These are phyloP conservation scores for Chelonus formosanus DNA, from an alignment of 2,888 invertebrate species.

Conservation along the genomic window DNA sequence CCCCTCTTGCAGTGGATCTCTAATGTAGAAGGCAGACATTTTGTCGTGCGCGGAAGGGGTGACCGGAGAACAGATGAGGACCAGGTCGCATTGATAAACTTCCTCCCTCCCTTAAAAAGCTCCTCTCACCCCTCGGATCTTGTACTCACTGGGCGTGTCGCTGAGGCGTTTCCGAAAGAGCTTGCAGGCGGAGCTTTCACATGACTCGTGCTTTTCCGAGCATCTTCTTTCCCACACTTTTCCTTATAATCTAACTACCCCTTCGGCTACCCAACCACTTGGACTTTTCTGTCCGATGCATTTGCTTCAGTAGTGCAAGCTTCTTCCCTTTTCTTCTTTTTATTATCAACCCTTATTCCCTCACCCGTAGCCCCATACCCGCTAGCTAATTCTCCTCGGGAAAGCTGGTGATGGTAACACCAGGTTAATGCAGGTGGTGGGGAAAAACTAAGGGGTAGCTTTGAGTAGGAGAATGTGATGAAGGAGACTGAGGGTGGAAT, in stretches of 20 bases:
- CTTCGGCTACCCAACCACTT: neutral
- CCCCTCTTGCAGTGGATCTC: conserved; percentile 24
- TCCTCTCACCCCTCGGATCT: conserved; percentile 19
- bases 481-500: conserved; percentile 26
- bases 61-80: conserved; percentile 6
- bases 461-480: conserved; percentile 19
- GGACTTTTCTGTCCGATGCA: conserved; percentile 23
- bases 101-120: conserved; percentile 14
- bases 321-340: conserved; percentile 19
- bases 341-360: neutral
- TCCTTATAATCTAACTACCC: conserved; percentile 27
- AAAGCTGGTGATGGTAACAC: conserved; percentile 10
- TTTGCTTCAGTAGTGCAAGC: conserved; percentile 18
- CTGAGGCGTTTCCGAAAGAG: conserved; percentile 49
- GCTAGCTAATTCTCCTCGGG: conserved; percentile 15
- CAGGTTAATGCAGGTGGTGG: conserved; percentile 3
- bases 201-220: conserved; percentile 46
- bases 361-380: neutral
- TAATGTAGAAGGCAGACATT: conserved; percentile 24
- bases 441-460: conserved; percentile 25
- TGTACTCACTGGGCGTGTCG: conserved; percentile 51
- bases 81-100: conserved; percentile 28
- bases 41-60: conserved; percentile 24
- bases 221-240: conserved; percentile 30
- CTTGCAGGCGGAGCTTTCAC: conserved; percentile 61